Evolutionary conservation across 2,797 vertebrate genomes (phyloP).

Genomic region (Sorex maritimensis): DNA sequence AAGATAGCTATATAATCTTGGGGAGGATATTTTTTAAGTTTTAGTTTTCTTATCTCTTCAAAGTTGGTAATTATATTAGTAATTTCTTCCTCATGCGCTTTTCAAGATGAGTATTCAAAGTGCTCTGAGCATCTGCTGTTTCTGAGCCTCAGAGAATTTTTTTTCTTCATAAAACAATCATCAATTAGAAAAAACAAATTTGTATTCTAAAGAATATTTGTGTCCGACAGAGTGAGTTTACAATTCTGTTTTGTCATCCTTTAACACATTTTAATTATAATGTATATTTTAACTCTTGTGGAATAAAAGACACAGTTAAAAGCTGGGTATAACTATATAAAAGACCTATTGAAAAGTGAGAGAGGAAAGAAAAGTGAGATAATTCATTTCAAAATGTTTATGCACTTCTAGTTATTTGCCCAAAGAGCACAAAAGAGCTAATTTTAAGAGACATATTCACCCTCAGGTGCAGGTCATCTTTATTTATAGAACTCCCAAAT

Average conservation of each 20-base stretch:
- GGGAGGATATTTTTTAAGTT: not conserved
- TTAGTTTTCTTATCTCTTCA: not conserved
- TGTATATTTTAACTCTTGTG: not conserved
- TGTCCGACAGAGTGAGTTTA: not conserved
- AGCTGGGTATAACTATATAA: not conserved
- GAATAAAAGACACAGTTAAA: not conserved
- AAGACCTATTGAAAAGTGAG: not conserved
- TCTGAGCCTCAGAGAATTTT: not conserved
- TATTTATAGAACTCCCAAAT: no score
- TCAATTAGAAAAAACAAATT: slow-evolving; percentile 24
- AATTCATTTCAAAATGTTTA: not conserved
- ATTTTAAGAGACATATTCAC: no score
- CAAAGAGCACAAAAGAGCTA: no score
- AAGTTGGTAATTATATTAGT: not conserved
- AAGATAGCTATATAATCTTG: not conserved
- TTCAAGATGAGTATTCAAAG: not conserved
- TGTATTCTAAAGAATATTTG: not conserved
- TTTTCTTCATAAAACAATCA: not conserved
- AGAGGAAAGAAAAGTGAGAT: not conserved
- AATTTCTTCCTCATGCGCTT: not conserved
- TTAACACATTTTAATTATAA: not conserved
- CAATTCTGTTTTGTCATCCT: not conserved
- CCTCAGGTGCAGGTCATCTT: no score
- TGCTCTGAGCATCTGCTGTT: not conserved
- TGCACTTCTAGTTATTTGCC: no score